Evolutionary conservation across 2,797 vertebrate species (phyloP).

Genomic region (Acipenser oxyrinchus): DNA sequence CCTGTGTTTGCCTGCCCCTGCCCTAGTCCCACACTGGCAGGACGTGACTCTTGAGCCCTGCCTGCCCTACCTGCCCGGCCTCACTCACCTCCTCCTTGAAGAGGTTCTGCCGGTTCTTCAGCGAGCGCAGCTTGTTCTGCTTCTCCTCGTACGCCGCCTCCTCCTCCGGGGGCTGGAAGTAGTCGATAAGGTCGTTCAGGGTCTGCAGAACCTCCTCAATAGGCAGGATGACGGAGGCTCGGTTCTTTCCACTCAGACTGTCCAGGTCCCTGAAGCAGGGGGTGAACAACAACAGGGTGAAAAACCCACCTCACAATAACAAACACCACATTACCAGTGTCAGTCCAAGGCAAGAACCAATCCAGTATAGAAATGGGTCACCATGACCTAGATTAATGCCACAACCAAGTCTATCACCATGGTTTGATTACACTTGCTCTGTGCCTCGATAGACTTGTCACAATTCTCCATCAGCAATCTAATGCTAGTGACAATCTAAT

Average conservation of each 20-base stretch:
- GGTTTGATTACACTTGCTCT: too few relatives aligned
- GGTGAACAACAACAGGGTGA: constrained; percentile 7
- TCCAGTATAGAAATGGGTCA: background rate
- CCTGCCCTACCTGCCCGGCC: too few relatives aligned
- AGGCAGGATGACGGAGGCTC: constrained; percentile 65
- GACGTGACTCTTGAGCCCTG: too few relatives aligned
- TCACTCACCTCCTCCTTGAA: constrained; percentile 92
- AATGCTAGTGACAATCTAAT: too few relatives aligned
- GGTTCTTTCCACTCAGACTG: constrained; percentile 75
- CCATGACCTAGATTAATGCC: too few relatives aligned
- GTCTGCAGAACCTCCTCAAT: constrained; percentile 89
- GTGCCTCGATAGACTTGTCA: too few relatives aligned
- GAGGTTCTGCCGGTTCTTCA: constrained; percentile 95
- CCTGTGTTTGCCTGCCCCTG: too few relatives aligned
- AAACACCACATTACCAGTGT: background rate
- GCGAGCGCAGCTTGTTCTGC: constrained; percentile 90
- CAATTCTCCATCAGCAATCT: too few relatives aligned
- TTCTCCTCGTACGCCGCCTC: constrained; percentile 89
- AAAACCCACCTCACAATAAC: constrained; percentile 29
- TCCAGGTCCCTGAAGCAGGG: constrained; percentile 49
- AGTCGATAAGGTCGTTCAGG: constrained; percentile 88
- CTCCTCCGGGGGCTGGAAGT: constrained; percentile 85
- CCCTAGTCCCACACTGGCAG: too few relatives aligned
- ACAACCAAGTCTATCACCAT: too few relatives aligned
- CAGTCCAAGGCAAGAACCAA: background rate